Base-by-base conservation (phyloP, 2,113 vertebrate species). In the Gymnogyps californianus region DNA sequence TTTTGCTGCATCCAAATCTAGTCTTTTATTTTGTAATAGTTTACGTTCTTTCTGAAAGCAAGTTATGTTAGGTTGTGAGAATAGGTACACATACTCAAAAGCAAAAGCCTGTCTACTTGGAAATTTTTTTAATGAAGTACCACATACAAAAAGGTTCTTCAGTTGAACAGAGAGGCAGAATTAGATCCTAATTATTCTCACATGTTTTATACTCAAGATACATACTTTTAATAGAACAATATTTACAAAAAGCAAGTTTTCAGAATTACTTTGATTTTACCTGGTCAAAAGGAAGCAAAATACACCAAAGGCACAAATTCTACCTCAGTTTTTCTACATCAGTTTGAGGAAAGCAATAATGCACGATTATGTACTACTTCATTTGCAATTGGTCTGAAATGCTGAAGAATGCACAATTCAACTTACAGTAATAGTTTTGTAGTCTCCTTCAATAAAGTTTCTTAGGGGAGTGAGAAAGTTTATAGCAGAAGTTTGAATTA, bases 371-470 rank as follows among this genome's bases (percentile, higher is more conserved):
- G 31, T 18, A 24, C 7, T 28, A 52, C 32, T 81, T 49, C 4
- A 44, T 62, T 87, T 62, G 42, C 1, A 78, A 83, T 24, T 90
- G 52, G 40, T 89, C 67, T 83, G 71, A 83, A 90, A 89, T 75
- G 49, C 51, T 81, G 58, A 93, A 42, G 49, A 70, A 92, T 13
- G 12, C 46, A 83, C 16, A 84, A 62, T 87, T 96, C 64, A 96
- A 98, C 99, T 99, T 97, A 99, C 99, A 98, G 99, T 98, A 97
- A 99, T 99, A 89, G 99, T 99, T 98, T 99, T 99, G 95, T 99
- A 99, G 97, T 99, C 99, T 49, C 99, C 99, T 98, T 99, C 99
- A 81, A 99, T 98, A 92, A 99, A 99, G 97, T 99, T 99, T 97
- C 99, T 98, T 96, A 99, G 98, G 47, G 99, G 99, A 78, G 99